phyloP scores from a whole-genome alignment of 2,113 vertebrate species.

The Nibea albiflora region DNA sequence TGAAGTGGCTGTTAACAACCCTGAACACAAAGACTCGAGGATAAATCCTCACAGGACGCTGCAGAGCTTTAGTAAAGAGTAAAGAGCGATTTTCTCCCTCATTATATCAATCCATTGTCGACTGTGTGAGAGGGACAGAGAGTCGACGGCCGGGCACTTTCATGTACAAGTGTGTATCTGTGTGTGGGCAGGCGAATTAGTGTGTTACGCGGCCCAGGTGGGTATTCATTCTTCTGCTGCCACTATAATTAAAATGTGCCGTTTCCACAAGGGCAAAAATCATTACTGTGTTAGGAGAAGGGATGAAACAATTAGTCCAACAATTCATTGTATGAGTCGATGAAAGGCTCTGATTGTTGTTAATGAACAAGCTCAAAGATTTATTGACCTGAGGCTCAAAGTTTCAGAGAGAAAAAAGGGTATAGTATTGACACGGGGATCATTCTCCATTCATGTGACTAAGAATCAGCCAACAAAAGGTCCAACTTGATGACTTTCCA shows the following conservation, averaged over 20 bases:
- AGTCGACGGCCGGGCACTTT: not conserved
- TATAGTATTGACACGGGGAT: no score
- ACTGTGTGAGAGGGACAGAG: not conserved
- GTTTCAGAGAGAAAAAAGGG: not conserved
- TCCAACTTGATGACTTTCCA: no score
- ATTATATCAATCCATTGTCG: conserved; percentile 34
- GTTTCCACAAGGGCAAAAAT: conserved; percentile 17
- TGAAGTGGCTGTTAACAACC: conserved; percentile 27
- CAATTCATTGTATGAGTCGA: conserved; percentile 28
- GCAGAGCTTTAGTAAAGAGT: conserved; percentile 19
- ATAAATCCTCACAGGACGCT: conserved; percentile 8
- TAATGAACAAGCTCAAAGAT: conserved; percentile 25
- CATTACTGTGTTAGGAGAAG: conserved; percentile 29
- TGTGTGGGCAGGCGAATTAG: conserved; percentile 24
- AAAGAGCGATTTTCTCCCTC: conserved; percentile 43
- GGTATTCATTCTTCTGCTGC: conserved; percentile 31
- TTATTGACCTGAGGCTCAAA: conserved; percentile 27
- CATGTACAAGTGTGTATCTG: not conserved
- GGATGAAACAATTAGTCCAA: conserved; percentile 40
- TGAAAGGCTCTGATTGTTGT: conserved; percentile 28
- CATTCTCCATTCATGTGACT: no score
- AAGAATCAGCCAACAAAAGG: no score
- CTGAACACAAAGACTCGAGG: conserved; percentile 12
- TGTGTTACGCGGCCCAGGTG: conserved; percentile 19
- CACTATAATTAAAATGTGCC: conserved; percentile 47